Evolutionary conservation across 2,113 vertebrate species (phyloP).

Genomic region (Solea solea): DNA sequence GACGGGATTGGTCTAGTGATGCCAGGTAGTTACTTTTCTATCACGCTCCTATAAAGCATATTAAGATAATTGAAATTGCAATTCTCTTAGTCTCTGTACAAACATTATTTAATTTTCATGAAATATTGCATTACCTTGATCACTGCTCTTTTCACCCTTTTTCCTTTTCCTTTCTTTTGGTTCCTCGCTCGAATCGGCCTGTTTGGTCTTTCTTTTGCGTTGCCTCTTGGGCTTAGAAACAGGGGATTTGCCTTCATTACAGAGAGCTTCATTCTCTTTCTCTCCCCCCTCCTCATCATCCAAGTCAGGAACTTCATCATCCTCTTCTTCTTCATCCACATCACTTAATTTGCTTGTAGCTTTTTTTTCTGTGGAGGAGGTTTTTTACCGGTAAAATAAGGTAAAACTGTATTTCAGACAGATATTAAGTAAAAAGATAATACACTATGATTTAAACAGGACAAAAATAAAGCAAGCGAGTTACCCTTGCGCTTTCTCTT

Average conservation of each 20-base stretch:
- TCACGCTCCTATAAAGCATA: too few relatives aligned
- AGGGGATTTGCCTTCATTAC: conserved; percentile 44
- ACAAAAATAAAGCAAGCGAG: neutral
- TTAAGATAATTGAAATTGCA: too few relatives aligned
- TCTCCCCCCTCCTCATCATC: conserved; percentile 72
- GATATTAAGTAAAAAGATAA: neutral
- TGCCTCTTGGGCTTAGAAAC: conserved; percentile 68
- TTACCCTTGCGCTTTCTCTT: conserved; percentile 57
- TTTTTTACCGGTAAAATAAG: too few relatives aligned
- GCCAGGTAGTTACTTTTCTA: too few relatives aligned
- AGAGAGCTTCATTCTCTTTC: conserved; percentile 86
- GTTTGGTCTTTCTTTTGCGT: conserved; percentile 72
- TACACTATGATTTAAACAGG: neutral
- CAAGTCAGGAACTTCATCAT: conserved; percentile 43
- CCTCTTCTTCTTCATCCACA: conserved; percentile 65
- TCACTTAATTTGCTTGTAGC: conserved; percentile 47
- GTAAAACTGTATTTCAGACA: neutral
- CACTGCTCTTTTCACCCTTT: conserved; percentile 5
- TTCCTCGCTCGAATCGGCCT: conserved; percentile 54
- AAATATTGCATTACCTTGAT: conserved; percentile 31
- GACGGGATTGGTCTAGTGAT: too few relatives aligned
- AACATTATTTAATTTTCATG: neutral
- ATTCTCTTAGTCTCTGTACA: too few relatives aligned
- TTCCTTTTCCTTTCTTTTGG: conserved; percentile 52
- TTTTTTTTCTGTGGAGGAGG: conserved; percentile 48